A percentile compares a stretch with the other conserved stretches of the same genome.
Conservation (phyloP, 2,113 vertebrate genomes). For the Fregata magnificens region DNA sequence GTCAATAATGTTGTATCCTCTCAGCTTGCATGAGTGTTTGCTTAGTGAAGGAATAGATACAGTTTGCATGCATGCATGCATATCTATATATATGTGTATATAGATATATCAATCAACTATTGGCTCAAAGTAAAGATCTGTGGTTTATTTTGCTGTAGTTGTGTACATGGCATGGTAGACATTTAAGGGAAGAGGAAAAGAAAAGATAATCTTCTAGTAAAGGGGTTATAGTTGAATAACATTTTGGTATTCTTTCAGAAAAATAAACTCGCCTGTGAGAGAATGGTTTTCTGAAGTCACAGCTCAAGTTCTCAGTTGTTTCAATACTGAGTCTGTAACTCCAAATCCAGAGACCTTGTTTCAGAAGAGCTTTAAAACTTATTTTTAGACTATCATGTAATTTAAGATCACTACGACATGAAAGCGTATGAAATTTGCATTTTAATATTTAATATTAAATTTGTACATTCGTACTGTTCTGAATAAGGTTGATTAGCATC, state of each 20-base stretch:
- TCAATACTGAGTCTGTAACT: not conserved
- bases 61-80: not conserved
- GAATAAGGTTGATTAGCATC: not conserved
- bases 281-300: not conserved
- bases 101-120: not conserved
- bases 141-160: not conserved
- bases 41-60: not conserved
- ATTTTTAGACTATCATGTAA: not conserved
- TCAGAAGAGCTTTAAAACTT: not conserved
- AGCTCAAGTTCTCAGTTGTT: not conserved
- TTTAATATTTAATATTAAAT: not conserved
- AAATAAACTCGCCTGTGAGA: not conserved
- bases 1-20: not conserved
- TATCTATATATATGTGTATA: not conserved
- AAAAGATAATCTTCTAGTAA: not conserved
- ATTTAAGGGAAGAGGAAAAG: not conserved
- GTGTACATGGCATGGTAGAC: not conserved
- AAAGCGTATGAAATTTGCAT: not conserved
- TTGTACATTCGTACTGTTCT: not conserved
- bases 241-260: not conserved
- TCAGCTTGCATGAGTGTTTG: not conserved
- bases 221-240: not conserved
- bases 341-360: not conserved
- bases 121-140: not conserved
- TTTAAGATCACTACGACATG: not conserved